phyloP scores from a whole-genome alignment of 53 echinoderm and acorn worm species.

The Paelopatides confundens region DNA sequence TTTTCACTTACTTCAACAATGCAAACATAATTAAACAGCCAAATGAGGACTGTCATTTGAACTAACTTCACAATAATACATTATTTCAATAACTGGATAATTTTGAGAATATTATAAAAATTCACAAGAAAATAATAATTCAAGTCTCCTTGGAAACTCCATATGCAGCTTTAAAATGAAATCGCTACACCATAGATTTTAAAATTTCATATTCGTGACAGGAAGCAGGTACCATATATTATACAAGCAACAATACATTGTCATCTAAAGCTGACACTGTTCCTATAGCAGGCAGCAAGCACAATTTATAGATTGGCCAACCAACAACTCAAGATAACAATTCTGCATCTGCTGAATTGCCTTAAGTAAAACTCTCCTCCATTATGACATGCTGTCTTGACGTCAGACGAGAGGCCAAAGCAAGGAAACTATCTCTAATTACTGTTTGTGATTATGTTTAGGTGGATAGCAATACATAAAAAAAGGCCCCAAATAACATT shows the following conservation, averaged over 20 bases:
- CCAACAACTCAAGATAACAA: constrained; percentile 30
- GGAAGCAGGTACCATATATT: too few relatives aligned
- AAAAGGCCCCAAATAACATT: constrained; percentile 22
- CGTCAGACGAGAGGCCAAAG: constrained; percentile 39
- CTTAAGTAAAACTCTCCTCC: constrained; percentile 29
- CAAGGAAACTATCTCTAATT: constrained; percentile 24
- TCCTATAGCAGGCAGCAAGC: neutral
- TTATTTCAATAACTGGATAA: too few relatives aligned
- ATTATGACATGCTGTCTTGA: constrained; percentile 33
- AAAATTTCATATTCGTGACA: too few relatives aligned
- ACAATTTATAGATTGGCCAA: neutral
- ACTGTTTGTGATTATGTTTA: constrained; percentile 31
- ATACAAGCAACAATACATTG: neutral
- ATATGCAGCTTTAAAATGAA: too few relatives aligned
- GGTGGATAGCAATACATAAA: constrained; percentile 16
- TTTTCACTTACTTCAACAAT: too few relatives aligned
- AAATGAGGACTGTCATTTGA: too few relatives aligned
- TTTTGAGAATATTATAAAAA: too few relatives aligned
- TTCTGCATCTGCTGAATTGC: constrained; percentile 37
- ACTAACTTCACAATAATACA: too few relatives aligned
- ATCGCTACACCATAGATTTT: too few relatives aligned
- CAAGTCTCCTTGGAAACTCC: too few relatives aligned
- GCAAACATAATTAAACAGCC: too few relatives aligned
- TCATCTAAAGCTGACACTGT: neutral
- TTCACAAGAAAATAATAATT: too few relatives aligned